Base-by-base conservation (phyloP, 30 jellyfish, hydroid and myxozoan genomes). In the Phacellophora camtschatica region DNA sequence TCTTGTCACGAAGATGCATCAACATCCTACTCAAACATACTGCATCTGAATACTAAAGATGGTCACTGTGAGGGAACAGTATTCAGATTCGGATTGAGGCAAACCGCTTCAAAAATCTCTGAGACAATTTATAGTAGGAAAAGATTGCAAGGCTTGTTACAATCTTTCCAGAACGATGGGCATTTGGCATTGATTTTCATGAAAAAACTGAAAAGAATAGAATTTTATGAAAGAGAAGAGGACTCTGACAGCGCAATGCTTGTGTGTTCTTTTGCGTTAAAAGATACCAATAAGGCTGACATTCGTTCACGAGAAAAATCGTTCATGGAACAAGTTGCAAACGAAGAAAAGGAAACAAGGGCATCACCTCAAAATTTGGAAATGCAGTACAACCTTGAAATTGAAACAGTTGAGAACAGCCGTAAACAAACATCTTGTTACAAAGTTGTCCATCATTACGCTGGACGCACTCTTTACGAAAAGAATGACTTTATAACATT, bases 21-120 rank as follows among this genome's bases (percentile, higher is more conserved):
- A 16, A 62, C 31, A 16, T 18, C 58, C 41, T 79, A 29, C 65
- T 51, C 51, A 49, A 61, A 57, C 8, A 13, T 81, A 4, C 64
- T 71, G 4, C 54, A 19, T 35, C n/a, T 19, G 23, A 74, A 76
- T 25, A 28, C 46, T 16, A 71, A 37, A 1, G 34, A 13, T 23
- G 88, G 88, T 18, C 24, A n/a, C n/a, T 76, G 88, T 61, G 43
- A 61, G 19, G 91, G 91, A 12, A 41, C 91, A 4, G 31, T 80
- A 5, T 80, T 80, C 39, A 31, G 91, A 23, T 80, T 80, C 31
- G 24, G 25, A 16, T 37, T 80, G 11, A 83, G 91, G 42, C 46
- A 31, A 24, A 15, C 5, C 18, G 66, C 91, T 11, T 80, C 91
- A 3, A 39, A 80, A 20, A 65, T 80, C 5, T 80, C 91, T 8